phyloP scores from a whole-genome alignment of 2,888 invertebrate species.

The Chymomyza procnemis region DNA sequence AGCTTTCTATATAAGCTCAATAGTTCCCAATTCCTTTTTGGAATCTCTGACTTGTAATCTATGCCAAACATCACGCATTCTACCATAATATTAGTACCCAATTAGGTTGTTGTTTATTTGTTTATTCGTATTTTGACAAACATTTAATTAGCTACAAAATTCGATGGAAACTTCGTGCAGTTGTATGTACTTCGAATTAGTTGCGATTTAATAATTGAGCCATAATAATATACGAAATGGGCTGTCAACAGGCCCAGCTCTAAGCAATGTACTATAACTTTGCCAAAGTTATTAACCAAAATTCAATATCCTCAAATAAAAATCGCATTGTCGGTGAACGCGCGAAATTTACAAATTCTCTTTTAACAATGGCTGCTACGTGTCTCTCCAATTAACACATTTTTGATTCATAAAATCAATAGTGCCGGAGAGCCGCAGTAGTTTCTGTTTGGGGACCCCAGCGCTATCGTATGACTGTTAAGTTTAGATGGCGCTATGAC shows the following conservation, averaged over 20 bases:
- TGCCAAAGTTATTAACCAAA: constrained; percentile 52
- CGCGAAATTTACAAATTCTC: constrained; percentile 44
- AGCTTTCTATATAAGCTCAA: not conserved
- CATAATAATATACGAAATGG: constrained; percentile 52
- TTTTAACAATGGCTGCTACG: constrained; percentile 37
- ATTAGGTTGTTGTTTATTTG: constrained; percentile 31
- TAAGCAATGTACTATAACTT: constrained; percentile 21
- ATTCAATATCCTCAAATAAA: constrained; percentile 27
- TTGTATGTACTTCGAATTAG: constrained; percentile 53
- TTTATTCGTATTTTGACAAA: constrained; percentile 1
- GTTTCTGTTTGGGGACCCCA: not conserved
- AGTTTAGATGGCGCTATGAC: not conserved
- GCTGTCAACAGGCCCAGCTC: constrained; percentile 33
- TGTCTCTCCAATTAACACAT: constrained; percentile 64
- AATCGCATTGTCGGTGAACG: constrained; percentile 33
- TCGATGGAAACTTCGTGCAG: constrained; percentile 14
- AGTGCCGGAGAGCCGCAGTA: constrained; percentile 10
- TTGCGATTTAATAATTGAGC: constrained; percentile 65
- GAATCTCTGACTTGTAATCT: constrained; percentile 6
- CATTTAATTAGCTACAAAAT: constrained; percentile 21
- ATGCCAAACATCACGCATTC: constrained; percentile 39
- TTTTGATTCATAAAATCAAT: constrained; percentile 58
- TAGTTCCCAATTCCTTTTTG: constrained; percentile 23
- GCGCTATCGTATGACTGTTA: not conserved
- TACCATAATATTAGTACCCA: constrained; percentile 41